Base-by-base conservation (phyloP, 2,113 vertebrate genomes). In the Prunella himalayana region DNA sequence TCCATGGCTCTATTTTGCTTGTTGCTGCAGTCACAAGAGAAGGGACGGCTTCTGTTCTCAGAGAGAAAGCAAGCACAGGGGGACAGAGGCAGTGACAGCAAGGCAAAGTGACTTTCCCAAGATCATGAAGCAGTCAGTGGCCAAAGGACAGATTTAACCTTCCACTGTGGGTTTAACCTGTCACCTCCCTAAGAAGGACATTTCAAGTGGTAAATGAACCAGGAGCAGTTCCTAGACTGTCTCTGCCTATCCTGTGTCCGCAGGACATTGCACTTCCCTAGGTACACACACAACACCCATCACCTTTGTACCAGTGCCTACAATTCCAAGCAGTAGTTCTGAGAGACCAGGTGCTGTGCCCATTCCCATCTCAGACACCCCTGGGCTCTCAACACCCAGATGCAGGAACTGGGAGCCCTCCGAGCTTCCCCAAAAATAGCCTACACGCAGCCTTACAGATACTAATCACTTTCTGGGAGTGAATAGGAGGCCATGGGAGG, bases 211-310 rank as follows among this genome's bases (percentile, higher is more conserved):
- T 42, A 89, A 87, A 53, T 14, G 20, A 92, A 51, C 9, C 1
- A 2, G 49, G 28, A 82, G 19, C n/a, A 56, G 15, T 60, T 86
- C 51, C 51, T 42, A 69, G 53, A 45, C 50, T 13, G 1, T 11
- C 47, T 39, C 37, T 81, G 61, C 24, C 23, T 45, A 24, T 47
- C 13, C 37, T 30, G 44, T 13, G 25, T n/a, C 44, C 0, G 0
- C 64, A 63, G 53, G 49, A 75, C 2, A 3, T 7, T 15, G 20
- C 14, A 64, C 22, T 59, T 75, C 47, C 24, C 65, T 49, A 24
- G 35, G 30, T 56, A 44, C 1, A 3, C 41, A n/a, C 23, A 31
- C 15, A 60, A 42, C 2, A 2, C 35, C 42, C 47, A 27, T 42
- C 59, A 45, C 31, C 39, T 89, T 75, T 3, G 1, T 63, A 71